Evolutionary conservation across 2,113 vertebrate species (phyloP).

Genomic region (Ranitomeya imitator): DNA sequence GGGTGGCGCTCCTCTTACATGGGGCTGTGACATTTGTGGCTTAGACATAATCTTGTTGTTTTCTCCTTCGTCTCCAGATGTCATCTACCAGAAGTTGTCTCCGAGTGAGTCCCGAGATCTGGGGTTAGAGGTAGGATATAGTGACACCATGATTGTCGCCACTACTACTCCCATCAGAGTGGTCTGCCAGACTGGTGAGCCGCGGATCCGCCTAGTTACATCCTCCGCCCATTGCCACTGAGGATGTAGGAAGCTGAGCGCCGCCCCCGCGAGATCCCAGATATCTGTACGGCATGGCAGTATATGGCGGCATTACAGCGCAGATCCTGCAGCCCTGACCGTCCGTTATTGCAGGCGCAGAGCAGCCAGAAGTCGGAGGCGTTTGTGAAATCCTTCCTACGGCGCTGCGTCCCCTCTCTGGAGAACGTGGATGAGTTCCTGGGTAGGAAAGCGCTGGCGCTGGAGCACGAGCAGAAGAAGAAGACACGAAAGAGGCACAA

Average conservation of each 20-base stretch:
- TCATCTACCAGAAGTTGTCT: conserved; percentile 21
- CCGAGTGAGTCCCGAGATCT: background rate
- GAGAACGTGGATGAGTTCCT: conserved; percentile 65
- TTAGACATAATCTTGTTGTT: background rate
- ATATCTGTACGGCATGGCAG: background rate
- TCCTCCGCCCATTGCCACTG: no score
- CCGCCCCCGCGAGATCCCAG: no score
- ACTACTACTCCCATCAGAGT: no score
- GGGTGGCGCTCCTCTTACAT: no score
- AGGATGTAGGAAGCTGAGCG: no score
- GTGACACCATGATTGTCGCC: no score
- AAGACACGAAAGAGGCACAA: conserved; percentile 67
- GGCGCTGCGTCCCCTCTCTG: conserved; percentile 67
- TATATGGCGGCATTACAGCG: background rate
- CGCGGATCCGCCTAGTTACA: no score
- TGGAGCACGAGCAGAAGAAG: conserved; percentile 70
- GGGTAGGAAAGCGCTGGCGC: conserved; percentile 79
- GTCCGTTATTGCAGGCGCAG: conserved; percentile 64
- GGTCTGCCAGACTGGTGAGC: background rate
- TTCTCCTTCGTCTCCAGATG: background rate
- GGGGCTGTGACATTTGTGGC: no score
- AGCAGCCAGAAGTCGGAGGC: conserved; percentile 65
- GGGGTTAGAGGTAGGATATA: conserved; percentile 19
- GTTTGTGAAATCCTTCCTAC: conserved; percentile 82
- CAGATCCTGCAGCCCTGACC: background rate